Evolutionary conservation across 2,888 invertebrate genomes (phyloP), one percentile per base, ranked within the genome.

Genomic region (Euphydryas editha): DNA sequence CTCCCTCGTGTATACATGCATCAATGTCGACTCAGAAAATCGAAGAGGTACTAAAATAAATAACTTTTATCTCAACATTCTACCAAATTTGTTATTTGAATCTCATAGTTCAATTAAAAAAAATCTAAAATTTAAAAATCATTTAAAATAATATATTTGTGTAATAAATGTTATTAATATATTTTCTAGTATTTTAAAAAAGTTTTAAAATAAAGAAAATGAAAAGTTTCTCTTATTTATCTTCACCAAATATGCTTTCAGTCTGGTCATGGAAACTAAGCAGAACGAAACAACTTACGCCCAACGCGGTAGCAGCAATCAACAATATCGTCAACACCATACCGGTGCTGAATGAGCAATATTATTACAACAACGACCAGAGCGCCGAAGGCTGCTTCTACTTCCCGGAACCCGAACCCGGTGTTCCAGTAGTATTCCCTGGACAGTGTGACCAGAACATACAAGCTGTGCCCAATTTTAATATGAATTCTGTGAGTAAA

Each of bases 1-100:
- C 72, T 85, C 95, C 0, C 92, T 95, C 0, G 94, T 95, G 4
- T 95, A 95, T 89, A 93, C 94, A 30, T 96, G 96, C 75, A 78
- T 79, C 2, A 92, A 94, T 64, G 59, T 82, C 13, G 63, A 72
- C 44, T 68, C 63, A 2, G 76, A 87, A 18, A 71, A 73, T 42
- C 80, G 81, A 72, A 76, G 78, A 80, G 85, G 90, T 90, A 78
- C 75, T 39, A 11, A 39, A 10, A 39, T 72, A 44, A 21, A 15
- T 15, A n/a, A 30, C 5, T 8, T 3, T 30, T 30, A 30, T 7
- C 6, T 30, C 4, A 30, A 30, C 8, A 2, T 30, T 30, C 8
- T 8, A n/a, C n/a, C n/a, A n/a, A n/a, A n/a, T n/a, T n/a, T n/a
- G n/a, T n/a, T n/a, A n/a, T n/a, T n/a, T n/a, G n/a, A n/a, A n/a